Conservation (phyloP, 2,888 invertebrate genomes). For the Caenorhabditis japonica region DNA sequence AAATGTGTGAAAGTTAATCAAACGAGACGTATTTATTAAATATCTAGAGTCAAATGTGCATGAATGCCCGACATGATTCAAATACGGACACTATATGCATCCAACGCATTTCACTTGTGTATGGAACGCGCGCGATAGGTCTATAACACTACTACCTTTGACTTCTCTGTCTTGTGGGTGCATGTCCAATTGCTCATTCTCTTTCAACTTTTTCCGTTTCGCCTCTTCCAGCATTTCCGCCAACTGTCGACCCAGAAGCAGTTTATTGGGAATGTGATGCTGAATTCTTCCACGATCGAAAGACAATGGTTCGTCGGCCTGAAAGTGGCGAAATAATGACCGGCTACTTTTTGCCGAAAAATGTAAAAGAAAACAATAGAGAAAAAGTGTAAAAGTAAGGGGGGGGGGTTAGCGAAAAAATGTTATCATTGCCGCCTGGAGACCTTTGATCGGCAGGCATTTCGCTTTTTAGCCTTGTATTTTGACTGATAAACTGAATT, state of each 20-base stretch:
- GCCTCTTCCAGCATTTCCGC: slow-evolving; percentile 37
- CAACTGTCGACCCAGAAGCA: slow-evolving; percentile 31
- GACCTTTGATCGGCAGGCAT: slow-evolving; percentile 29
- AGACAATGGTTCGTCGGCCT: slow-evolving; percentile 55
- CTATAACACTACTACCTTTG: too few relatives aligned
- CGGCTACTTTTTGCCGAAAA: background rate
- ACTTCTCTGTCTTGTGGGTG: slow-evolving; percentile 43
- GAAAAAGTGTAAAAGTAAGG: background rate
- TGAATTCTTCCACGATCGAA: slow-evolving; percentile 58
- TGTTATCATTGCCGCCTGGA: slow-evolving; percentile 2
- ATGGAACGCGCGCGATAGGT: too few relatives aligned
- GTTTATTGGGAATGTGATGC: slow-evolving; percentile 24
- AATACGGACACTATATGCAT: too few relatives aligned
- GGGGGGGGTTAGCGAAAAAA: too few relatives aligned
- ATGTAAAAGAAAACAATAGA: slow-evolving; percentile 1
- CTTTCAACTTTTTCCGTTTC: slow-evolving; percentile 32
- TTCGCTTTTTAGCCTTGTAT: too few relatives aligned
- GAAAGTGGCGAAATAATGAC: slow-evolving; percentile 12
- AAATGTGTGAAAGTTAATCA: too few relatives aligned
- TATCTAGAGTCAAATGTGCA: too few relatives aligned
- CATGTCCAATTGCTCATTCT: slow-evolving; percentile 30
- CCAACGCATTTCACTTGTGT: too few relatives aligned
- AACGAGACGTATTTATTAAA: too few relatives aligned
- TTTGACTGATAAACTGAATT: too few relatives aligned
- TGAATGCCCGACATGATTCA: too few relatives aligned